Evolutionary conservation across 2,888 invertebrate genomes (phyloP), one percentile per base, ranked within the genome.

Genomic region (Epinotia brunnichana): DNA sequence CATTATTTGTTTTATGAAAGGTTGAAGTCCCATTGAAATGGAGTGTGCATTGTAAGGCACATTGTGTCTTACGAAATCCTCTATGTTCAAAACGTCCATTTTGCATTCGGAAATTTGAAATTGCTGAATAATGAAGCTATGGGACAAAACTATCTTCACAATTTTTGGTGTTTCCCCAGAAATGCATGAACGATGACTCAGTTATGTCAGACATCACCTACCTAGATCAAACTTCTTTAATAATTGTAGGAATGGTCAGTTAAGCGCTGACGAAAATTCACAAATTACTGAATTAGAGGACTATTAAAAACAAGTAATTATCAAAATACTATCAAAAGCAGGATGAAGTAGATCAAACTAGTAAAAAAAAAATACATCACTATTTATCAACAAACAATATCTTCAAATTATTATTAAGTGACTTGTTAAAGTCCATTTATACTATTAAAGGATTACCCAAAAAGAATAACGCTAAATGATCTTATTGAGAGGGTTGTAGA

Each of bases 381-480:
- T 53, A 69, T 63, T 63, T 73, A 73, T 73, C 53, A 59, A 69
- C 73, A 69, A 73, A 73, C 73, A 73, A 73, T 73, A 63, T 54
- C 61, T 63, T 57, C 53, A 73, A 73, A 73, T 73, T 68, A 59
- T 63, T 69, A 73, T 73, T 63, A 73, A 73, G 69, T 69, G 69
- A 73, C 73, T 73, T 73, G 73, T 73, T 73, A 73, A 73, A 68
- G 57, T 63, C 68, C 73, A 73, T 73, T 73, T 73, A 73, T 73
- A 73, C 63, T 69, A 73, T 73, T 69, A 73, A 68, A 68, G 68
- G 69, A 69, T 73, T 73, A 73, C 59, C 72, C 73, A 73, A 73
- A 73, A 73, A 73, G 73, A 69, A 73, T 63, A 73, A 69, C 62
- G 41, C 57, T 69, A 73, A 73, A 73, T 35, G 68, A 69, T 73